phyloP scores from a whole-genome alignment of 2,797 vertebrate species.

The Arnoldichthys spilopterus region DNA sequence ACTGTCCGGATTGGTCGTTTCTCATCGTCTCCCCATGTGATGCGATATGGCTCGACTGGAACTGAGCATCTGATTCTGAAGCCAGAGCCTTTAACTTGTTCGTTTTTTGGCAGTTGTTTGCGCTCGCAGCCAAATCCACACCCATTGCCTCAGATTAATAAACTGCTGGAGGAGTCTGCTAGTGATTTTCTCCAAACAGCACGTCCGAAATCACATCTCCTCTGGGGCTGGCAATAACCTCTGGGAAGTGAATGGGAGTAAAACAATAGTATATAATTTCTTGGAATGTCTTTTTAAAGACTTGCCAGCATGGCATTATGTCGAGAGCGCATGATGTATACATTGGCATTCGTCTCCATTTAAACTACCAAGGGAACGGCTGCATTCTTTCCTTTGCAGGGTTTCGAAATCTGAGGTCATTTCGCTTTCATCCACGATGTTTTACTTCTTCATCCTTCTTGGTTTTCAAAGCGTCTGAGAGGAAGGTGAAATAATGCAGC shows the following conservation, averaged over 20 bases:
- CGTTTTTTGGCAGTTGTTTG: constrained; percentile 71
- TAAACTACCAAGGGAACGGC: constrained; percentile 68
- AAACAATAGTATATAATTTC: constrained; percentile 77
- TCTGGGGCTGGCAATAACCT: constrained; percentile 75
- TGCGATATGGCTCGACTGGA: constrained; percentile 66
- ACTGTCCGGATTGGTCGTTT: constrained; percentile 71
- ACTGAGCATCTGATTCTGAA: constrained; percentile 56
- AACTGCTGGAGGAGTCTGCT: constrained; percentile 75
- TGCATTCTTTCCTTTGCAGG: constrained; percentile 73
- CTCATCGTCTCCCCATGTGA: constrained; percentile 44
- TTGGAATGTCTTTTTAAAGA: constrained; percentile 73
- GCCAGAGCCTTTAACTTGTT: constrained; percentile 61
- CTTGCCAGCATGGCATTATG: constrained; percentile 70
- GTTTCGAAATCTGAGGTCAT: constrained; percentile 76
- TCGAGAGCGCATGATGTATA: constrained; percentile 77
- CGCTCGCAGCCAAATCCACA: constrained; percentile 62
- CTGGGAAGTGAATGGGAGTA: constrained; percentile 61
- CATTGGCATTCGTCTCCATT: constrained; percentile 71
- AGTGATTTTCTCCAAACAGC: constrained; percentile 77
- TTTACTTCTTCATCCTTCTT: constrained; percentile 62
- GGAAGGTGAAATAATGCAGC: constrained; percentile 74
- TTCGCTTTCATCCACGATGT: constrained; percentile 68
- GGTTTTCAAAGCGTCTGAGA: constrained; percentile 64
- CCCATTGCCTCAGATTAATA: constrained; percentile 75
- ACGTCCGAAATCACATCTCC: constrained; percentile 76